Evolutionary conservation across 2,888 invertebrate species (phyloP).

Genomic region (Corythucha ciliata): DNA sequence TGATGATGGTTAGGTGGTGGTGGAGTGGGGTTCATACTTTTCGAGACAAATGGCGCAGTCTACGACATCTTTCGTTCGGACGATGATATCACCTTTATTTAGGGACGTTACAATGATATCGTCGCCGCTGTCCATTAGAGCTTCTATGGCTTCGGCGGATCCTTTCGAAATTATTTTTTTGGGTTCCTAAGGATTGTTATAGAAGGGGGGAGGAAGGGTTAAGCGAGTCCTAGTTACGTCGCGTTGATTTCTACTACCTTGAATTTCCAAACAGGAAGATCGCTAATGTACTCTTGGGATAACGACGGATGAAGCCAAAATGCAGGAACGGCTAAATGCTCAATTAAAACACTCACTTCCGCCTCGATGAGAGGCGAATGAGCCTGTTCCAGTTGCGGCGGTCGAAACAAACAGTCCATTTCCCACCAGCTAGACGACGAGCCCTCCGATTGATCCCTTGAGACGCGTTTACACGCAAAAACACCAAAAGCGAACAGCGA

Average conservation of each 20-base stretch:
- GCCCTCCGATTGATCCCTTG: not conserved
- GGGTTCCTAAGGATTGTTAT: slow-evolving; percentile 34
- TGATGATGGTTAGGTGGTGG: no score
- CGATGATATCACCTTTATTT: slow-evolving; percentile 11
- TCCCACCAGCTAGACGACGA: slow-evolving; percentile 41
- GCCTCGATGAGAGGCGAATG: slow-evolving; percentile 35
- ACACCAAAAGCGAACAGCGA: slow-evolving; percentile 37
- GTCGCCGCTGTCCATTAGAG: slow-evolving; percentile 29
- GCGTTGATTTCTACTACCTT: no score
- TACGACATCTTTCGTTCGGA: slow-evolving; percentile 20
- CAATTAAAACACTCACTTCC: slow-evolving; percentile 41
- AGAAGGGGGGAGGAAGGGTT: no score
- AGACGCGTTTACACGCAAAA: slow-evolving; percentile 27
- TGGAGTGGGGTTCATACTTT: no score
- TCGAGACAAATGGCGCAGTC: slow-evolving; percentile 46
- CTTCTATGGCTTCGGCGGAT: slow-evolving; percentile 24
- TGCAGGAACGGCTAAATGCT: slow-evolving; percentile 43
- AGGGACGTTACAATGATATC: slow-evolving; percentile 12
- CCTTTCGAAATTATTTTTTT: slow-evolving; percentile 17
- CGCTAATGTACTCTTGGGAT: slow-evolving; percentile 43
- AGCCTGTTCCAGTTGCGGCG: no score
- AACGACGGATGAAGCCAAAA: slow-evolving; percentile 43
- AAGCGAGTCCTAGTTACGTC: no score
- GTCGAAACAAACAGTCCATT: slow-evolving; percentile 40
- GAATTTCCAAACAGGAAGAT: slow-evolving; percentile 45